Conservation (phyloP, 2,797 vertebrate species). For the Pterois miles region DNA sequence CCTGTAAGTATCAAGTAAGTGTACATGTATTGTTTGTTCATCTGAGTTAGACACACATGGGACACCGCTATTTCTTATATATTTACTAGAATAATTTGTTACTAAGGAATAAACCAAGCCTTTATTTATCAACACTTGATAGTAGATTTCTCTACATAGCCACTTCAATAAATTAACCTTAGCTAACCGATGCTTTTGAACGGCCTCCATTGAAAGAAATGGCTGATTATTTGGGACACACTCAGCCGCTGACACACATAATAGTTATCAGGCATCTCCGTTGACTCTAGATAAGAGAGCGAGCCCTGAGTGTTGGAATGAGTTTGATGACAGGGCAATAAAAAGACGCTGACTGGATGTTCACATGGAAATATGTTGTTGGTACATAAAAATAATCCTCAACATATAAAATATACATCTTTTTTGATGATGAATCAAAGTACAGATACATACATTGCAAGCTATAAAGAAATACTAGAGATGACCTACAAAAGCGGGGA, state of each 20-base stretch:
- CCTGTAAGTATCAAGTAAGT: not conserved
- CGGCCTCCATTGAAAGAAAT: not conserved
- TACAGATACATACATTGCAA: not conserved
- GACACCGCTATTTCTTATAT: not conserved
- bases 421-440: not conserved
- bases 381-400: not conserved
- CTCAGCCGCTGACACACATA: conserved; percentile 12
- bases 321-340: conserved; percentile 49
- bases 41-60: not conserved
- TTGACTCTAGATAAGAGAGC: conserved; percentile 67
- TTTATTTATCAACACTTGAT: not conserved
- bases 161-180: not conserved
- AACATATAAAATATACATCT: not conserved
- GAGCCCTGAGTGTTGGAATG: conserved; percentile 44
- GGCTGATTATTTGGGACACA: not conserved
- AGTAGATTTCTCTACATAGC: not conserved
- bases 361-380: not conserved
- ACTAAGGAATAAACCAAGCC: not conserved
- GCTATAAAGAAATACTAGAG: not conserved
- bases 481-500: not conserved
- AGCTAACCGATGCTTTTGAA: not conserved
- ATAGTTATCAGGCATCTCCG: conserved; percentile 29
- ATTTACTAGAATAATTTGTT: not conserved
- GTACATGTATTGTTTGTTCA: not conserved
- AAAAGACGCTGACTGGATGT: conserved; percentile 11